Conservation (phyloP, 2,113 vertebrate species). For the Symphodus melops region DNA sequence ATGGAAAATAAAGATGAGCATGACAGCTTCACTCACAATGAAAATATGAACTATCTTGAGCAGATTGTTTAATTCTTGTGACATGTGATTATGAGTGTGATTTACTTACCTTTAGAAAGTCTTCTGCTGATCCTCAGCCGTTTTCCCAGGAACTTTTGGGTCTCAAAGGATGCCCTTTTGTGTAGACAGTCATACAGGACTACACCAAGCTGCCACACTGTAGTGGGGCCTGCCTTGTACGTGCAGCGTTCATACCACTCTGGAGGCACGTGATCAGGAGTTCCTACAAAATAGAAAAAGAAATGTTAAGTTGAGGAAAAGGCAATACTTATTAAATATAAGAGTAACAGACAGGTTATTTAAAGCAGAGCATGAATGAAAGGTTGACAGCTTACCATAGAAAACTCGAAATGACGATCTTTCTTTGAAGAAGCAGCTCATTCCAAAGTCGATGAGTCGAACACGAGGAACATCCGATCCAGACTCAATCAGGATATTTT, state of each 20-base stretch:
- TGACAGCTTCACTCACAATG: no score
- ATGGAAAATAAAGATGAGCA: neutral
- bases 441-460: constrained; percentile 32
- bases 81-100: neutral
- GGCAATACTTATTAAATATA: no score
- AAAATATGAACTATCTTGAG: no score
- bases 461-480: neutral
- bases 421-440: constrained; percentile 13
- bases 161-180: fast-evolving
- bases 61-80: no score
- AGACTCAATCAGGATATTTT: constrained; percentile 23
- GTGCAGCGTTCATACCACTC: neutral
- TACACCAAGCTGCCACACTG: constrained; percentile 28
- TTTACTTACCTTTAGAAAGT: constrained; percentile 2
- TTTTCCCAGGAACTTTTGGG: neutral
- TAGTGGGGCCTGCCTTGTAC: constrained; percentile 24
- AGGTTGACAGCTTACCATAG: constrained; percentile 3
- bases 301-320: neutral
- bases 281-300: neutral
- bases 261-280: neutral
- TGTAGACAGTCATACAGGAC: constrained; percentile 30
- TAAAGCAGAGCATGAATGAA: no score
- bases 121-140: neutral
- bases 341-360: no score
- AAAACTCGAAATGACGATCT: neutral